Conservation (phyloP, 2,113 vertebrate species). For the Stigmatopora nigra region DNA sequence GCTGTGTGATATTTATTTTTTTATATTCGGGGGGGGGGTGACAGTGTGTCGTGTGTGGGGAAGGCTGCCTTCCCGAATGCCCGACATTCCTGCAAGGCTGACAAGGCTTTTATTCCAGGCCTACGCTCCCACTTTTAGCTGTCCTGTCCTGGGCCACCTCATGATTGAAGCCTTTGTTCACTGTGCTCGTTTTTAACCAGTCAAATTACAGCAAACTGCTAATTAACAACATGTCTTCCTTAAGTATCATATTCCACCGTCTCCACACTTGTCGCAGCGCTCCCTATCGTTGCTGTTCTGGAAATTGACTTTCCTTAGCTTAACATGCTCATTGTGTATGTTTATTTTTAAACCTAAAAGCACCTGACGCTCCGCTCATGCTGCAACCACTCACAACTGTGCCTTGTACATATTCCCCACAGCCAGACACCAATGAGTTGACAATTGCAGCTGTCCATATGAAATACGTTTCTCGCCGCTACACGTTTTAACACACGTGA, state of each 20-base stretch:
- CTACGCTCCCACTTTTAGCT: conserved; percentile 57
- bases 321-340: neutral
- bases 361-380: conserved; percentile 1
- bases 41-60: conserved; percentile 51
- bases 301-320: neutral
- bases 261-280: neutral
- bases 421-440: neutral
- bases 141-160: conserved; percentile 45
- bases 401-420: neutral
- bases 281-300: neutral
- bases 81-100: conserved; percentile 55
- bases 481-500: conserved; percentile 24
- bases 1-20: conserved; percentile 26
- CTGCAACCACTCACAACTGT: neutral
- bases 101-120: conserved; percentile 48
- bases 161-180: conserved; percentile 68
- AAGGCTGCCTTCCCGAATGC: conserved; percentile 37
- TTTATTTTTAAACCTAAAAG: conserved; percentile 3
- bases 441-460: conserved; percentile 11
- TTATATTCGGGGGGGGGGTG: conserved; percentile 25
- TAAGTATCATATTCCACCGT: neutral
- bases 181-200: conserved; percentile 23
- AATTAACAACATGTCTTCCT: neutral
- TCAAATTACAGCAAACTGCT: neutral
- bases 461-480: conserved; percentile 12